Evolutionary conservation across 2,113 vertebrate species (phyloP).

Genomic region (Cryptomyrus ogoouensis): DNA sequence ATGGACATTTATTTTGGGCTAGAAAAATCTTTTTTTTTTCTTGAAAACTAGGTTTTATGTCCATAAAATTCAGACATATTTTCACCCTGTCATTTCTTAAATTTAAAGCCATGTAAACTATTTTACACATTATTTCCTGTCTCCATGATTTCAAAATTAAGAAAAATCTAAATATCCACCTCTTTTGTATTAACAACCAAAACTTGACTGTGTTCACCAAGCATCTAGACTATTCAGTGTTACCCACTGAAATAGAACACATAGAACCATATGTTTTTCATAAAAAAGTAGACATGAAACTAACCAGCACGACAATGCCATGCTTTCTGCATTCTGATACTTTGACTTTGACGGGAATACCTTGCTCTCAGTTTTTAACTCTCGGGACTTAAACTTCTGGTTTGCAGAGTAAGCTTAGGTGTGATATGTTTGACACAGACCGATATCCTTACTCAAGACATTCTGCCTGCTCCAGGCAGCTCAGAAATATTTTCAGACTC

Average conservation of each 20-base stretch:
- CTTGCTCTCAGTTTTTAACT: background rate
- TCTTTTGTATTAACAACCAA: background rate
- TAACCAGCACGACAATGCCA: background rate
- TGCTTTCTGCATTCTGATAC: background rate
- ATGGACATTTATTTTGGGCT: background rate
- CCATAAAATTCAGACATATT: background rate
- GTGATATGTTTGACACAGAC: background rate
- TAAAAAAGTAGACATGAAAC: background rate
- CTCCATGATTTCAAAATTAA: background rate
- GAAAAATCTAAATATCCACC: background rate
- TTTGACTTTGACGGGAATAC: background rate
- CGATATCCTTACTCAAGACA: background rate
- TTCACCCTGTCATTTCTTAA: background rate
- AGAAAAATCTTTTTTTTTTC: background rate
- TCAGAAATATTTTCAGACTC: background rate
- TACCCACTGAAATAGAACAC: background rate
- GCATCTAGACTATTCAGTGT: background rate
- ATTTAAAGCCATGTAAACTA: background rate
- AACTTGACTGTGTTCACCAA: background rate
- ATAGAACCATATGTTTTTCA: background rate
- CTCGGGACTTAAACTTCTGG: background rate
- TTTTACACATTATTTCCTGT: background rate
- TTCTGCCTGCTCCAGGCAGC: background rate
- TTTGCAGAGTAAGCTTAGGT: conserved; percentile 9
- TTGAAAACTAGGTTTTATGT: background rate